Conservation (phyloP, 92 coral and sea anemone genomes). For the Phenganax stokvisi region DNA sequence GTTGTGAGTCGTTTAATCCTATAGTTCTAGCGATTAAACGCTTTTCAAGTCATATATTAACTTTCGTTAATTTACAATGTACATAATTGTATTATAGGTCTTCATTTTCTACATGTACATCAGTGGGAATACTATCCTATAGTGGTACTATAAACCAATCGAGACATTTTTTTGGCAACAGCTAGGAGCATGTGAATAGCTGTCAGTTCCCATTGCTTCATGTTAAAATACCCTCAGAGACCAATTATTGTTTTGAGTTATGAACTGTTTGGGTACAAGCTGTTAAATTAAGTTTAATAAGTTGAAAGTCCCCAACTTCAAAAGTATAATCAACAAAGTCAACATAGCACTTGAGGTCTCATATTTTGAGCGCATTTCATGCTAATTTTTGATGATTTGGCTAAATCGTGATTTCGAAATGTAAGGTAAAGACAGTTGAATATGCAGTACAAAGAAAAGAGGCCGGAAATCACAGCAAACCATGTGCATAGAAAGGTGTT, state of each 20-base stretch:
- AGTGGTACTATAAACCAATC: too few species aligned
- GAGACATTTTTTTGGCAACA: too few species aligned
- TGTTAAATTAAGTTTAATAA: neutral
- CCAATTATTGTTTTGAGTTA: neutral
- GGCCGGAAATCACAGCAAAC: slow-evolving; percentile 7
- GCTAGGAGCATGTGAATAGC: too few species aligned
- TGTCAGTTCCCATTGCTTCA: neutral
- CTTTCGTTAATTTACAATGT: too few species aligned
- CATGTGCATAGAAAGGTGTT: slow-evolving; percentile 8
- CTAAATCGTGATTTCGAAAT: neutral
- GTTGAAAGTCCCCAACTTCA: neutral
- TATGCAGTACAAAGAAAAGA: neutral
- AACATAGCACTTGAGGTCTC: neutral
- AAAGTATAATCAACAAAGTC: neutral
- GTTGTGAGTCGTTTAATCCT: too few species aligned
- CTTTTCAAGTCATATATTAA: too few species aligned
- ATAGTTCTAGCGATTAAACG: too few species aligned
- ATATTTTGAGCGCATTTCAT: neutral
- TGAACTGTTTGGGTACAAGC: slow-evolving; percentile 7
- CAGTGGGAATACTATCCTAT: neutral
- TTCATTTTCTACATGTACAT: neutral
- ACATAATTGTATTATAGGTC: too few species aligned
- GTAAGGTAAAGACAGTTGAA: neutral
- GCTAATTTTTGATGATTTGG: neutral
- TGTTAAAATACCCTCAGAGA: slow-evolving; percentile 10